Evolutionary conservation across 2,888 invertebrate species (phyloP).

Genomic region (Epsilonema sp.): DNA sequence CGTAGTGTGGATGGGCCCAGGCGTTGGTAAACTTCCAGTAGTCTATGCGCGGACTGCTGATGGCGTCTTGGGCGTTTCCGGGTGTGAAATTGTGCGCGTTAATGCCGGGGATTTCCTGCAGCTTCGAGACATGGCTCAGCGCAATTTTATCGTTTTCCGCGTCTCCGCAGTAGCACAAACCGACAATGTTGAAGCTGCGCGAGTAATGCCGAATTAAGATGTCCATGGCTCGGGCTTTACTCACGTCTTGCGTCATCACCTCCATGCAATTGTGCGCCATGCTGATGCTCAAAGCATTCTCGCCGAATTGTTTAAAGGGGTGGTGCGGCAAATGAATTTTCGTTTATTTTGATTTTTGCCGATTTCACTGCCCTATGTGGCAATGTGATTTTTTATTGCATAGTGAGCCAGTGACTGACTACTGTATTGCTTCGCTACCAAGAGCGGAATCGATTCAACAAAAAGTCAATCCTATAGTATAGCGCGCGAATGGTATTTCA

Average conservation of each 20-base stretch:
- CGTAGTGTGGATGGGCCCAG: not conserved
- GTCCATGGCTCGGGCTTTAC: conserved; percentile 6
- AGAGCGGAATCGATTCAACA: no score
- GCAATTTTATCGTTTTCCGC: conserved; percentile 7
- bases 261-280: conserved; percentile 9
- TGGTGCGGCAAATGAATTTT: no score
- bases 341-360: no score
- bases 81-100: conserved; percentile 6
- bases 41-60: not conserved
- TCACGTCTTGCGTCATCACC: conserved; percentile 7
- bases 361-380: no score
- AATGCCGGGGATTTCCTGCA: conserved; percentile 2
- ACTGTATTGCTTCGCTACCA: no score
- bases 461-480: no score
- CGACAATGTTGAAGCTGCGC: conserved; percentile 4
- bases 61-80: conserved; percentile 6
- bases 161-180: conserved; percentile 3
- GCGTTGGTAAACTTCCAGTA: not conserved
- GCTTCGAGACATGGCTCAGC: not conserved
- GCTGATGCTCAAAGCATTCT: not conserved
- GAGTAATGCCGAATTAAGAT: not conserved
- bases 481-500: no score
- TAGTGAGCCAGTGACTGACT: no score
- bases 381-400: no score
- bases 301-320: conserved; percentile 1